phyloP scores from a whole-genome alignment of 2,113 vertebrate genomes.

The Cinclus cinclus region DNA sequence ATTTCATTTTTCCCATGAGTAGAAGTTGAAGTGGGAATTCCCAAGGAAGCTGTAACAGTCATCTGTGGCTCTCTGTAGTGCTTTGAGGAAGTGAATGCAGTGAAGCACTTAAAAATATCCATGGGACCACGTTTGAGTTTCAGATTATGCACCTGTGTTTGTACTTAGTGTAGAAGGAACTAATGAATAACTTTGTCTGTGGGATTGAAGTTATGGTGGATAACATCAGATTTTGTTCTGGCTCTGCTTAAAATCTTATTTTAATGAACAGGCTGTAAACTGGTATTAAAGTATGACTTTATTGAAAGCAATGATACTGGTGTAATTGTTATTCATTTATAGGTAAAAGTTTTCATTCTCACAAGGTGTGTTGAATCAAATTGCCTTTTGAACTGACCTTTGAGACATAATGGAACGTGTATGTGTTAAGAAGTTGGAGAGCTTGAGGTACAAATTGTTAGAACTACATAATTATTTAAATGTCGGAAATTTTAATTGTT shows the following conservation, averaged over 20 bases:
- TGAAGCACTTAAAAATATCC: background rate
- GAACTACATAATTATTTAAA: background rate
- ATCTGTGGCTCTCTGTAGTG: background rate
- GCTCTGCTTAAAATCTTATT: background rate
- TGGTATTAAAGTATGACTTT: background rate
- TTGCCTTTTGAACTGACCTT: background rate
- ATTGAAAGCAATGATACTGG: background rate
- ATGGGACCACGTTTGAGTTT: background rate
- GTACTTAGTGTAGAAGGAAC: background rate
- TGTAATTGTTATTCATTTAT: background rate
- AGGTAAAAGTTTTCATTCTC: background rate
- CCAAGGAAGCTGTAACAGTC: background rate
- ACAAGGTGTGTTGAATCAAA: background rate
- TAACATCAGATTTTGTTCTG: background rate
- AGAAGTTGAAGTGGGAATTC: background rate
- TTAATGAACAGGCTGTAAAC: background rate
- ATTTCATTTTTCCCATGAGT: background rate
- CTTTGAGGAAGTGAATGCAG: background rate
- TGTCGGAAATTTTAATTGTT: background rate
- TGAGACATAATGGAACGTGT: background rate
- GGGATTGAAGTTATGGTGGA: background rate
- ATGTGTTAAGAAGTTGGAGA: background rate
- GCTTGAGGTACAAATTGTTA: background rate
- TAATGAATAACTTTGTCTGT: background rate
- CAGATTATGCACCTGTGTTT: background rate